phyloP scores from a whole-genome alignment of 2,888 invertebrate species.

The Dynastes grantii region DNA sequence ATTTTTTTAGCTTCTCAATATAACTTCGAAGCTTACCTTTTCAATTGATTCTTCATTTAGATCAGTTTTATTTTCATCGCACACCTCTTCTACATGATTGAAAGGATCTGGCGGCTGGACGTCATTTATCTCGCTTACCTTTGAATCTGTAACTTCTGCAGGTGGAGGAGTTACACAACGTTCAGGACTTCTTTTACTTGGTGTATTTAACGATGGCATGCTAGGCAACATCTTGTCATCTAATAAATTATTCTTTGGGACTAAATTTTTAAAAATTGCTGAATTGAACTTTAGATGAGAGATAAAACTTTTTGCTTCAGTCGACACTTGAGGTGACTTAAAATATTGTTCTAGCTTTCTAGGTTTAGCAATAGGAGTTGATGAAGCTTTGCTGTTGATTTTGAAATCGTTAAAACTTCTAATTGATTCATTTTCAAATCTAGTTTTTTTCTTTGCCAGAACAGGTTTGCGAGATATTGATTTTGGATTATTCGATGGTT shows the following conservation, averaged over 20 bases:
- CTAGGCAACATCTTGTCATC: constrained; percentile 63
- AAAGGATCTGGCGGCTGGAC: not conserved
- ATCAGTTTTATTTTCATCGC: constrained; percentile 40
- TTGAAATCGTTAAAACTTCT: constrained; percentile 36
- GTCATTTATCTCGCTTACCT: not conserved
- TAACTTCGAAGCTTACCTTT: constrained; percentile 52
- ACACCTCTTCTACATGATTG: constrained; percentile 8
- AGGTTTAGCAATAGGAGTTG: constrained; percentile 41
- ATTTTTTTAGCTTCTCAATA: not conserved
- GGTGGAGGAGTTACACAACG: constrained; percentile 15
- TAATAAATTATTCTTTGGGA: not conserved
- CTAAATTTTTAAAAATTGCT: constrained; percentile 57
- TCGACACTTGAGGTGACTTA: constrained; percentile 20
- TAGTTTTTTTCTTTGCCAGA: constrained; percentile 19
- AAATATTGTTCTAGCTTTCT: constrained; percentile 56
- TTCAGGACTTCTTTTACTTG: constrained; percentile 57
- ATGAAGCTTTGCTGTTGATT: constrained; percentile 28
- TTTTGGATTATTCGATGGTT: constrained; percentile 41
- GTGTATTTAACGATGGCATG: constrained; percentile 65
- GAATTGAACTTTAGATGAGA: constrained; percentile 61
- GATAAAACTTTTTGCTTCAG: constrained; percentile 26
- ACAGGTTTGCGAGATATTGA: constrained; percentile 22
- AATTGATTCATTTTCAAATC: constrained; percentile 34
- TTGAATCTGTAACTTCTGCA: not conserved
- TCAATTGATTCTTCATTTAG: constrained; percentile 40